phyloP scores from a whole-genome alignment of 2,888 invertebrate species.

The Danaus chrysippus region DNA sequence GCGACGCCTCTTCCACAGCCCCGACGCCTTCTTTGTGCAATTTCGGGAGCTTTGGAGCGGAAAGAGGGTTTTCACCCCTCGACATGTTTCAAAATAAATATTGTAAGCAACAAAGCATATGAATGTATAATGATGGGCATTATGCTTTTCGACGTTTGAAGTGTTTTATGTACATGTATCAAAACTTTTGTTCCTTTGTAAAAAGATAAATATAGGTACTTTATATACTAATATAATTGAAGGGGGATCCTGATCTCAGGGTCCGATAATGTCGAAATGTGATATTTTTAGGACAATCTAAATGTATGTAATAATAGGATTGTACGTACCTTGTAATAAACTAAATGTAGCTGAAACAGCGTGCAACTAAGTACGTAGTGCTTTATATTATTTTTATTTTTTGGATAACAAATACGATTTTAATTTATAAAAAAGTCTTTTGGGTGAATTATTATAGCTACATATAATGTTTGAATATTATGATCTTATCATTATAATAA shows the following conservation, averaged over 20 bases:
- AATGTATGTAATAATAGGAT: conserved; percentile 55
- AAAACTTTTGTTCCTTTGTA: conserved; percentile 72
- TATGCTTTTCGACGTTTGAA: conserved; percentile 72
- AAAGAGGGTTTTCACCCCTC: conserved; percentile 73
- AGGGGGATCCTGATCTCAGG: conserved; percentile 64
- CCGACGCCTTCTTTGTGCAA: conserved; percentile 63
- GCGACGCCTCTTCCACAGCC: conserved; percentile 44
- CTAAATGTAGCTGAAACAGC: too few relatives aligned
- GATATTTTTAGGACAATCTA: conserved; percentile 65
- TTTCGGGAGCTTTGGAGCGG: conserved; percentile 74
- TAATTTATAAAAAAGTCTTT: too few relatives aligned
- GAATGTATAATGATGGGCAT: conserved; percentile 78
- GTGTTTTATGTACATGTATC: conserved; percentile 76
- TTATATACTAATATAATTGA: conserved; percentile 53
- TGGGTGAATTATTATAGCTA: too few relatives aligned
- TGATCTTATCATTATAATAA: too few relatives aligned
- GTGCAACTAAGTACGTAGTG: too few relatives aligned
- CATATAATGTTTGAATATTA: too few relatives aligned
- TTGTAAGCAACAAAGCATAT: conserved; percentile 77
- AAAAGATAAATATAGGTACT: conserved; percentile 54
- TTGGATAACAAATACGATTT: too few relatives aligned
- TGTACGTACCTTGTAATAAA: background rate
- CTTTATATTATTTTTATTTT: too few relatives aligned
- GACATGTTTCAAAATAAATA: conserved; percentile 75
- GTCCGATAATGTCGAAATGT: conserved; percentile 67